phyloP scores from a whole-genome alignment of 2,113 vertebrate species.

The Laticauda laticaudata region DNA sequence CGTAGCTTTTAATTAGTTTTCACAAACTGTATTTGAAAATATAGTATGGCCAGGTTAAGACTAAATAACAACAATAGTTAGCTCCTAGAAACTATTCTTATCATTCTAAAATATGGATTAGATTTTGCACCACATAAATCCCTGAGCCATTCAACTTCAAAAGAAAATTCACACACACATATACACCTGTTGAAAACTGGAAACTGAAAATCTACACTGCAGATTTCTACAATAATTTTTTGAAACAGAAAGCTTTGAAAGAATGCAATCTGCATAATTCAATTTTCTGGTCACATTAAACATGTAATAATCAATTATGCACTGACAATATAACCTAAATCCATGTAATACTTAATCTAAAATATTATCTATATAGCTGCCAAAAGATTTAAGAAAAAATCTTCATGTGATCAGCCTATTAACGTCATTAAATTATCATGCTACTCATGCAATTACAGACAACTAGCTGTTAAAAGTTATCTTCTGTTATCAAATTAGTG shows the following conservation, averaged over 20 bases:
- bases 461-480: not conserved
- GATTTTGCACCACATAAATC: not conserved
- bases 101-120: not conserved
- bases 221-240: not conserved
- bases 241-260: not conserved
- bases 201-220: not conserved
- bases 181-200: not conserved
- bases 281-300: not conserved
- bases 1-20: not conserved
- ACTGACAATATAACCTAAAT: slow-evolving; percentile 10
- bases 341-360: slow-evolving; percentile 2
- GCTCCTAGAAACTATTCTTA: not conserved
- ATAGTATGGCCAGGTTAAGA: not conserved
- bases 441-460: slow-evolving; percentile 6
- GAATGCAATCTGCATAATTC: not conserved
- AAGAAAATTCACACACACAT: not conserved
- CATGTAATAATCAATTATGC: not conserved
- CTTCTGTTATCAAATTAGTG: not conserved
- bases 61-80: not conserved
- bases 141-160: not conserved
- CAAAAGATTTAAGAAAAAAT: slow-evolving; percentile 26
- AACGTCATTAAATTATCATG: slow-evolving; percentile 9
- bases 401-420: not conserved
- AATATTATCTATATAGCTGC: slow-evolving; percentile 30
- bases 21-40: not conserved